A percentile compares a stretch with the other conserved stretches of the same genome.
Conservation (phyloP, 2,797 vertebrate genomes). For the Rhyacichthys aspro region DNA sequence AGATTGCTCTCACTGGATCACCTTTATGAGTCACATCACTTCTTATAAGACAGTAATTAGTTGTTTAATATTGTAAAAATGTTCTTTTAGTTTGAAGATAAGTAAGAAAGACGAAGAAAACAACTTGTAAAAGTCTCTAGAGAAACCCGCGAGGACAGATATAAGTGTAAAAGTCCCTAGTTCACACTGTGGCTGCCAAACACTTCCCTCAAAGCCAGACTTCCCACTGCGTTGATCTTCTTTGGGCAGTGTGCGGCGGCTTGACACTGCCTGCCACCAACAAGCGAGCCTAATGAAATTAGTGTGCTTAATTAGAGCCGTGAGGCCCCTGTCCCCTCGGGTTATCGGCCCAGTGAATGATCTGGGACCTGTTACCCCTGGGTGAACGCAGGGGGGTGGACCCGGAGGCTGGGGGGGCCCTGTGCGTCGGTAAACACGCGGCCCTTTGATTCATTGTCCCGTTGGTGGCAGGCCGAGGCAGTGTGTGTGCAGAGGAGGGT, state of each 20-base stretch:
- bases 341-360: constrained; percentile 78
- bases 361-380: constrained; percentile 58
- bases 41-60: too few relatives aligned
- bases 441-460: constrained; percentile 84
- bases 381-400: constrained; percentile 54
- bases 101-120: too few relatives aligned
- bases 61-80: too few relatives aligned
- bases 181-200: constrained; percentile 51
- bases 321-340: constrained; percentile 72
- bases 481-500: constrained; percentile 69
- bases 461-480: constrained; percentile 53
- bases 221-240: constrained; percentile 70
- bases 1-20: too few relatives aligned
- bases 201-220: constrained; percentile 53
- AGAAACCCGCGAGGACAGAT: constrained; percentile 19
- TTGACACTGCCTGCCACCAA: constrained; percentile 73
- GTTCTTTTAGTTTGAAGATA: too few relatives aligned
- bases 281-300: constrained; percentile 82
- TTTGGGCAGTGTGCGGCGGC: constrained; percentile 66
- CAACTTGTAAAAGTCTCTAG: background rate
- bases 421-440: constrained; percentile 73
- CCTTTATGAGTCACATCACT: too few relatives aligned
- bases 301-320: constrained; percentile 78
- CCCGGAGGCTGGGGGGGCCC: constrained; percentile 41
- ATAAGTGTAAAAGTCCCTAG: constrained; percentile 41